Base-by-base conservation (phyloP, 64 coral and sea anemone species). In the Catalaphyllia jardinei region DNA sequence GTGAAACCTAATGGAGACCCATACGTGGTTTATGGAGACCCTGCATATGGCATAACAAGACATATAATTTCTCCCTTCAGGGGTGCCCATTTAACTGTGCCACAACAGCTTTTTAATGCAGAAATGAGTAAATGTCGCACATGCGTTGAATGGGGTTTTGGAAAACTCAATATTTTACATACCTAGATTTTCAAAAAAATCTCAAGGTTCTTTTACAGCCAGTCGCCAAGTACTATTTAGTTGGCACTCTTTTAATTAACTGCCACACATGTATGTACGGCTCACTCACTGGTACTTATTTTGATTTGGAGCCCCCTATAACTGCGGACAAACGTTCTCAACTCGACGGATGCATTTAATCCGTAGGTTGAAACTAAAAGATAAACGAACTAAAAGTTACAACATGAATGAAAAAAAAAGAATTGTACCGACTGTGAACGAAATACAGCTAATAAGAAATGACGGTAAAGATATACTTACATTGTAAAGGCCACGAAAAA, bases 251-350 rank as follows among this genome's bases (percentile, higher is more conserved):
- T 42, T 80, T 89, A 59, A 71, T 59, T 54, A 86, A 86, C 83
- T 86, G 67, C 83, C 83, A 86, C 67, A 86, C 83, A 54, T 86
- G 83, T 59, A n/a, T 86, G 65, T 86, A 82, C 6, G 79, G 79
- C 33, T 82, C 79, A 64, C 59, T 82, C 79, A 82, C 79, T 63
- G 79, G 79, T 20, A 82, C 79, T 29, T 82, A 82, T 82, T 82
- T 82, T 82, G 79, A 82, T 82, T 82, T 82, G 59, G 79, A 82
- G 18, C 14, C 79, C 79, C 79, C n/a, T n/a, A n/a, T n/a, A n/a
- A n/a, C n/a, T n/a, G n/a, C n/a, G n/a, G n/a, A n/a, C n/a, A n/a
- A n/a, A n/a, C n/a, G n/a, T n/a, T n/a, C n/a, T n/a, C n/a, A n/a
- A n/a, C n/a, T n/a, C n/a, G n/a, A n/a, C n/a, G n/a, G n/a, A n/a